Base-by-base conservation (phyloP, 2,113 vertebrate species). In the Tachysurus fulvidraco region DNA sequence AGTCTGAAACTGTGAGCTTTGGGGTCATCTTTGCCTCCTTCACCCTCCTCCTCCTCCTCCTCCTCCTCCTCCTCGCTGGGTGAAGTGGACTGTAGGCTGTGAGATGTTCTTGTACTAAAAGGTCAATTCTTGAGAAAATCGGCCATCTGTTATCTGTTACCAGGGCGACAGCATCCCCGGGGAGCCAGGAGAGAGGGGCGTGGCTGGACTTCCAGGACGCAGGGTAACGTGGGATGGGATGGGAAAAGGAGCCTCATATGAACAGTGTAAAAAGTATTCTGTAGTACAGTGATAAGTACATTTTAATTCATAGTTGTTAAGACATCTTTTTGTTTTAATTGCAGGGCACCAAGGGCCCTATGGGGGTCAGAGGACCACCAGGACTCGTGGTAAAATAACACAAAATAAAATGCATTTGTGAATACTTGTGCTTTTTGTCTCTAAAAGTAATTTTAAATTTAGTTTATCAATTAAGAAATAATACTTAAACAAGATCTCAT, bases 161-260 rank as follows among this genome's bases (percentile, higher is more conserved):
- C 90, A 98, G 97, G 96, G 97, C 46, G 95, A 96, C 76, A 90
- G 50, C 0, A 91, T 95, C 4, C 8, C 94, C 17, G 96, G 97
- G 74, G 94, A 92, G 13, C 65, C 92, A 52, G 97, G 97, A 14
- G 94, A 93, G 2, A 93, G 95, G 86, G 97, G 97, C 1, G 65
- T 94, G 16, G 86, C 77, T 1, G 97, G 97, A 12, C 89, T 96
- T 41, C 90, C 94, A 46, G 96, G 97, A 1, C 94, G 94, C 83
- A 92, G 50, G 93, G 97, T 98, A 94, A 83, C 91, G 81, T 64
- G 17, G 44, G 55, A 46, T 78, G n/a, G 16, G n/a, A 55, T 44
- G 46, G 59, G 83, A n/a, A 50, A 76, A 25, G 11, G 36, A 36
- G 36, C 36, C 2, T 36, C 36, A 36, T 36, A 36, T 36, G 36